A percentile compares a stretch with the other conserved stretches of the same genome.
Evolutionary conservation across 2,797 vertebrate genomes (phyloP).

Genomic region (Gadopsis bispinosus): DNA sequence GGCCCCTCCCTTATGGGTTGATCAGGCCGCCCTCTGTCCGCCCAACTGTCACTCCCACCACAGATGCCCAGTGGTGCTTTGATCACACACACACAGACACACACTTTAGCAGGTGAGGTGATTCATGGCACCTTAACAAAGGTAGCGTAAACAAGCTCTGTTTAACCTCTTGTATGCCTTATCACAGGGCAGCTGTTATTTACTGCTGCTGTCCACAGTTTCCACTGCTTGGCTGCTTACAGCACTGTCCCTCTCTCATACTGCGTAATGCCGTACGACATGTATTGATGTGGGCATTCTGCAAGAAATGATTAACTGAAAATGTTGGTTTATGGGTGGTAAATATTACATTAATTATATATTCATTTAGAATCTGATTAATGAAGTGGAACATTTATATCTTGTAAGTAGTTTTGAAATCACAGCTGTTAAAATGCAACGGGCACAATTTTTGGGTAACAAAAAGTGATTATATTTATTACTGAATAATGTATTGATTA

Average conservation of each 20-base stretch:
- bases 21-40: constrained; percentile 67
- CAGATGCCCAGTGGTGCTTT: constrained; percentile 65
- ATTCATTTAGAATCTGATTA: constrained; percentile 12
- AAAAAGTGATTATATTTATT: background rate
- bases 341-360: background rate
- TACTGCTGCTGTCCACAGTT: constrained; percentile 58
- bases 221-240: constrained; percentile 31
- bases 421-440: constrained; percentile 17
- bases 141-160: constrained; percentile 60
- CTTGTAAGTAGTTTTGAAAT: constrained; percentile 7
- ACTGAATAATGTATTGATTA: background rate
- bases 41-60: constrained; percentile 74
- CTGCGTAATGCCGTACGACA: background rate
- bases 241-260: background rate
- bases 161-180: constrained; percentile 73
- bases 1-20: constrained; percentile 63
- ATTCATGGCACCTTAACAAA: constrained; percentile 72
- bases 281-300: background rate
- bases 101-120: constrained; percentile 69
- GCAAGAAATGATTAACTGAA: background rate
- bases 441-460: background rate
- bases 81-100: constrained; percentile 34
- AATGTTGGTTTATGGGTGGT: background rate
- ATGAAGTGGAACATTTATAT: constrained; percentile 9
- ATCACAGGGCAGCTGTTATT: constrained; percentile 71